A percentile compares a stretch with the other conserved stretches of the same genome.
Evolutionary conservation across 1,140 invertebrate genomes (phyloP).

Genomic region (Dendroctonus valens): DNA sequence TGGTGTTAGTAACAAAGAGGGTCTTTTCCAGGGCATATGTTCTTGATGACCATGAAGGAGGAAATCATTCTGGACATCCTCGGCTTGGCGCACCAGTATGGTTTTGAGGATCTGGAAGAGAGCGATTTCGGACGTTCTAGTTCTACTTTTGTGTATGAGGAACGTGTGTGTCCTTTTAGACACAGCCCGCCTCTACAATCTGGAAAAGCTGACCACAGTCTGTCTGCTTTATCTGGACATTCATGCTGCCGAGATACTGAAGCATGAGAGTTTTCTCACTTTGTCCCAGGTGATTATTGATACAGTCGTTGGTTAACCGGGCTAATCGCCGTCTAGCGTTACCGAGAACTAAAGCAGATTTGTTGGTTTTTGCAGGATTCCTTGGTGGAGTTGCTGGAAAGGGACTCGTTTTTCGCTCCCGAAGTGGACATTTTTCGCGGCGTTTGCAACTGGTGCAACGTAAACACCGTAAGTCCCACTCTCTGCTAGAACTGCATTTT

Average conservation of each 20-base stretch:
- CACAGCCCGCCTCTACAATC: slow-evolving; percentile 70
- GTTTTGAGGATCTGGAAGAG: slow-evolving; percentile 88
- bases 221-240: slow-evolving; percentile 84
- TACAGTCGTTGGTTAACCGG: too few species aligned
- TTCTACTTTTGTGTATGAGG: slow-evolving; percentile 78
- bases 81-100: slow-evolving; percentile 91
- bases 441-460: slow-evolving; percentile 80
- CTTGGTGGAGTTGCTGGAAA: slow-evolving; percentile 77
- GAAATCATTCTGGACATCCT: slow-evolving; percentile 85
- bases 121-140: slow-evolving; percentile 90
- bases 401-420: slow-evolving; percentile 93
- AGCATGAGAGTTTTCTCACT: slow-evolving; percentile 79
- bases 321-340: too few species aligned
- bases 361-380: slow-evolving; percentile 59
- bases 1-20: not conserved
- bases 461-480: slow-evolving; percentile 56
- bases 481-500: not conserved
- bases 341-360: too few species aligned
- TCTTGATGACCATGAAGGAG: slow-evolving; percentile 78
- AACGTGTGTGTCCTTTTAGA: slow-evolving; percentile 95
- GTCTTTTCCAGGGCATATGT: slow-evolving; percentile 67
- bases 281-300: slow-evolving; percentile 85
- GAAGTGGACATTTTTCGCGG: slow-evolving; percentile 95
- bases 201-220: slow-evolving; percentile 62
- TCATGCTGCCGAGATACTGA: slow-evolving; percentile 80